Evolutionary conservation across 2,888 invertebrate genomes (phyloP).

Genomic region (Andrena fulva): DNA sequence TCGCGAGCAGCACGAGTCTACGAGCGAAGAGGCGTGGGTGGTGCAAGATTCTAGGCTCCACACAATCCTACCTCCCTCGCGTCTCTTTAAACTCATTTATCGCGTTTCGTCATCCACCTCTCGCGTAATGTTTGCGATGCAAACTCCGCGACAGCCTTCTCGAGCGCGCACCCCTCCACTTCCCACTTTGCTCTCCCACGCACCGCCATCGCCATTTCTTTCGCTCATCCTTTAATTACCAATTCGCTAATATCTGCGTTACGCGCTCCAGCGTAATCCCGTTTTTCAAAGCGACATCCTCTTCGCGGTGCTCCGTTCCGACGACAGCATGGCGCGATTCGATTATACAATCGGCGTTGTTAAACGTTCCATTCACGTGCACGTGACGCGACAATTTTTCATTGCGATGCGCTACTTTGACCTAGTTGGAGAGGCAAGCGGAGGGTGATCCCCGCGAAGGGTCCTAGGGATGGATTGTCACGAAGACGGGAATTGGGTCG

Average conservation of each 20-base stretch:
- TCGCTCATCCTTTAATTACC: no score
- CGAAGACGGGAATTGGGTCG: constrained; percentile 2
- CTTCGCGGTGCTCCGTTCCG: background rate
- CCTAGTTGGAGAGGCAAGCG: constrained; percentile 27
- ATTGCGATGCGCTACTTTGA: constrained; percentile 34
- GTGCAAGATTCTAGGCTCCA: background rate
- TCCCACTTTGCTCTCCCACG: no score
- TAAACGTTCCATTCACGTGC: constrained; percentile 46
- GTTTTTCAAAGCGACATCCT: no score
- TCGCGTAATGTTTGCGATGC: background rate
- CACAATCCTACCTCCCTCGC: background rate
- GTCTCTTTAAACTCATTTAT: background rate
- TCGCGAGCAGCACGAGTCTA: background rate
- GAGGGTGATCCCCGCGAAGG: background rate
- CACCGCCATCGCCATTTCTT: no score
- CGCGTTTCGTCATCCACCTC: background rate
- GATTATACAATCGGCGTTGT: constrained; percentile 56
- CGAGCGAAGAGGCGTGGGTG: background rate
- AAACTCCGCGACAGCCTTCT: background rate
- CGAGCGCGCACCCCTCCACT: no score
- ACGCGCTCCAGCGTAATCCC: no score
- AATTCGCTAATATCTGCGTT: no score
- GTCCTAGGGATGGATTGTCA: background rate
- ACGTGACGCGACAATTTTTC: constrained; percentile 46
- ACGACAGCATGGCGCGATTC: constrained; percentile 7